These are phyloP conservation scores for Oostethus manadensis DNA, from an alignment of 2,113 vertebrate species.

Conservation along the genomic window DNA sequence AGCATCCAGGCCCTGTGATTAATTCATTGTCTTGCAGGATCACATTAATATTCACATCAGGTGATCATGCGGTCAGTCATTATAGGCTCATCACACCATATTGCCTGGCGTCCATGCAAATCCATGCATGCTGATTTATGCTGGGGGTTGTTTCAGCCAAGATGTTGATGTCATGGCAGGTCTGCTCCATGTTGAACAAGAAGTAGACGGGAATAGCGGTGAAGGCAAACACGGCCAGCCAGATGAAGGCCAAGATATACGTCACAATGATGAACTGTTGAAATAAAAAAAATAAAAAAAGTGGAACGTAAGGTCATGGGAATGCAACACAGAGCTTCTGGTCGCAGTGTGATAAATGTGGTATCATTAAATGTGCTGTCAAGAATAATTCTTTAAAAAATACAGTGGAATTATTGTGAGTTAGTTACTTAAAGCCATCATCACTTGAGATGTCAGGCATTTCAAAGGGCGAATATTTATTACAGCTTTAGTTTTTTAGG, in stretches of 20 bases:
- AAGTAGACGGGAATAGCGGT: constrained; percentile 89
- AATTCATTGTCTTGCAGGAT: constrained; percentile 23
- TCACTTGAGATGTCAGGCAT: no score
- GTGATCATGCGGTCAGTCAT: constrained; percentile 34
- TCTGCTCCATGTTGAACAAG: constrained; percentile 92
- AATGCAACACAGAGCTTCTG: constrained; percentile 1
- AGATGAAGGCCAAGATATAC: constrained; percentile 87
- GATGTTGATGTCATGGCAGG: constrained; percentile 88
- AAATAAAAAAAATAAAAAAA: constrained; percentile 30
- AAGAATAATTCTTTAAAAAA: constrained; percentile 23
- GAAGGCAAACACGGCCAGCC: constrained; percentile 91
- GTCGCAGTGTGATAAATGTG: constrained; percentile 30
- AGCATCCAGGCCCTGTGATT: constrained; percentile 23
- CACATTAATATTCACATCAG: constrained; percentile 52
- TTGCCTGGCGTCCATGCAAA: constrained; percentile 94
- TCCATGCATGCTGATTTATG: constrained; percentile 73
- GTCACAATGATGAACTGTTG: constrained; percentile 92
- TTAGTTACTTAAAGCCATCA: no score
- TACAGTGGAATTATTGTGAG: neutral
- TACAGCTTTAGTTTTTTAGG: no score
- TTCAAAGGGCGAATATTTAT: no score
- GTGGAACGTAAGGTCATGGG: constrained; percentile 42
- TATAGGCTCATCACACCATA: constrained; percentile 75
- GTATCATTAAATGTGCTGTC: constrained; percentile 22
- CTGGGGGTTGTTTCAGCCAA: constrained; percentile 88